Base-by-base conservation (phyloP, 2,113 vertebrate genomes). In the Poecile atricapillus region DNA sequence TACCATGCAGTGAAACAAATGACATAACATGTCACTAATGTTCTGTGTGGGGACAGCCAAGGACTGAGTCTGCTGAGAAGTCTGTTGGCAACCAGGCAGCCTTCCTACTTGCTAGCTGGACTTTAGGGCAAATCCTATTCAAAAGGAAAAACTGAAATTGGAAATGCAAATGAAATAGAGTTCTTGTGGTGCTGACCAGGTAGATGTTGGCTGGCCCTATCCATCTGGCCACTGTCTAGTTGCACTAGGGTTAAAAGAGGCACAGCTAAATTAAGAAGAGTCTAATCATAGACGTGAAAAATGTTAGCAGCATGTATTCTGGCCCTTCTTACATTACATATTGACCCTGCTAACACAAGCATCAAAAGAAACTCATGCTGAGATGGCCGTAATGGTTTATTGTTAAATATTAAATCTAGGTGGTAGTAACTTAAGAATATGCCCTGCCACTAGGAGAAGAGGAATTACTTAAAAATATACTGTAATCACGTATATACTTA, bases 241-340 rank as follows among this genome's bases (percentile, higher is more conserved):
- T 67, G 60, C 44, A 70, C 31, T 24, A 74, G 49, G 56, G 90
- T 92, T 95, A 94, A 95, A 77, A 69, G 76, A 76, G 52, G 19
- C 63, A 55, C 18, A 64, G 82, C 92, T 97, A 95, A 95, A 94
- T 96, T 93, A 87, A 91, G 94, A 63, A 62, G 59, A 59, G 41
- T 37, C 85, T 88, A 86, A 90, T 93, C 60, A 52, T 2, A 83
- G 85, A 81, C 4, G 15, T 93, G 68, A 93, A 95, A 96, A 95
- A 92, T 78, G 90, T 92, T 93, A 93, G 65, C 85, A 81, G 88
- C 55, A 7, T 71, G 82, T 93, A 81, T 95, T 88, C 87, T 93
- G 71, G 60, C 79, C 78, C 83, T 77, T 88, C 82, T 74, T 83
- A n/a, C 7, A 10, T 93, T 94, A 88, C 88, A 78, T 35, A 49